Base-by-base conservation (phyloP, 2,797 vertebrate genomes). In the Helarctos malayanus region DNA sequence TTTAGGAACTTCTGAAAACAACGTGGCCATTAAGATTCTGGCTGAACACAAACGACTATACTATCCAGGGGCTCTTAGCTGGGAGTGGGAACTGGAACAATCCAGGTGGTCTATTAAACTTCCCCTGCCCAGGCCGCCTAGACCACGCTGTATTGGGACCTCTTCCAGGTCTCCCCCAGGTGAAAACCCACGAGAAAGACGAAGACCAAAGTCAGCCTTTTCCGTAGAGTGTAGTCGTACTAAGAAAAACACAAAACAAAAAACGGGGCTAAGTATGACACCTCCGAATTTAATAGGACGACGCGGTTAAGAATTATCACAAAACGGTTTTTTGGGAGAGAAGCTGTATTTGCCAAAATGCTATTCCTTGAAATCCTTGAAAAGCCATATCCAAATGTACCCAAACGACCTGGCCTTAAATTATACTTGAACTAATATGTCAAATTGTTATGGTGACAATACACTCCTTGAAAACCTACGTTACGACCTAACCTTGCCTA, bases 401-500 rank as follows among this genome's bases (percentile, higher is more conserved):
- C 65, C 35, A 12, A 6, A 18, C 9, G 12, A 0, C 32, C 54
- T 4, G 32, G 59, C 14, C 23, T 78, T 38, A 16, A n/a, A 15
- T 27, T 7, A 3, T 21, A 13, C 16, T 3, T 5, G 75, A 15
- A 35, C 57, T 29, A 12, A 68, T 14, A 3, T 8, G 7, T 11
- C 35, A 6, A 2, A 32, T 0, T 11, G 47, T 8, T 12, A 7
- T 29, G 23, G 23, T 16, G 79, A 38, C 68, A 4, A 35, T 27
- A 18, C 84, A 2, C 32, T 2, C 47, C 23, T 1, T 2, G 76
- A 47, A 65, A 56, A 25, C 65, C 82, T 5, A 5, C 92, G 7
- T 25, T 2, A 10, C 25, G 9, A 16, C 84, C 3, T 13, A 32
- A 6, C 23, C 52, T 1, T 0, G 23, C 4, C 25, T 0, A 1